Evolutionary conservation across 2,113 vertebrate species (phyloP), one percentile per base, ranked within the genome.

Genomic region (Cinclus mexicanus): DNA sequence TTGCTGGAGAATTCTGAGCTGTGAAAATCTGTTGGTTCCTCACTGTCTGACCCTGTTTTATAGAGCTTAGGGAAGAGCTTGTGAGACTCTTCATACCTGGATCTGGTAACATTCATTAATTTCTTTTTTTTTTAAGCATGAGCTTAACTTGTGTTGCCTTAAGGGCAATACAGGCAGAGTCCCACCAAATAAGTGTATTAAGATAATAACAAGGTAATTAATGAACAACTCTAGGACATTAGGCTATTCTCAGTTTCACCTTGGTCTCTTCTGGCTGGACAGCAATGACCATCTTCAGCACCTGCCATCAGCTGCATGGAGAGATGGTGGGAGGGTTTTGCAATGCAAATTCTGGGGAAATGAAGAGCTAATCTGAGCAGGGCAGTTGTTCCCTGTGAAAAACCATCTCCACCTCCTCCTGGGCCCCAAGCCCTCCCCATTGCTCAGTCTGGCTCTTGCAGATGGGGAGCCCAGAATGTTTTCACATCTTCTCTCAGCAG

Each of bases 401-500:
- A 49, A 14, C 39, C 12, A 15, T 19, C 70, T 55, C 47, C 52
- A 13, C 2, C 56, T 71, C 78, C 5, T 46, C 61, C 46, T 9
- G n/a, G 7, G 21, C 9, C 52, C 31, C 44, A 83, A 71, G 83
- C 87, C 46, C 35, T 55, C 35, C 9, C 31, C 47, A 1, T 0
- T 1, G 83, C 80, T 53, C 81, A 57, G 79, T 55, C 70, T 57
- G 61, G 20, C 63, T 65, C 68, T 1, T 12, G 39, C 86, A 68
- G 44, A 31, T 59, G 4, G 2, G 0, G 31, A 25, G 52, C 8
- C 2, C 23, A 10, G 50, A 1, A 21, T 1, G 2, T 50, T 67
- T 68, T 59, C 4, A 25, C 35, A 31, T 42, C 49, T 42, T 12
- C 53, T 28, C 7, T 1, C 44, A 11, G 46, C 3, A 14, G 37